Base-by-base conservation (phyloP, 2,888 invertebrate species). In the Philereme vetulata region DNA sequence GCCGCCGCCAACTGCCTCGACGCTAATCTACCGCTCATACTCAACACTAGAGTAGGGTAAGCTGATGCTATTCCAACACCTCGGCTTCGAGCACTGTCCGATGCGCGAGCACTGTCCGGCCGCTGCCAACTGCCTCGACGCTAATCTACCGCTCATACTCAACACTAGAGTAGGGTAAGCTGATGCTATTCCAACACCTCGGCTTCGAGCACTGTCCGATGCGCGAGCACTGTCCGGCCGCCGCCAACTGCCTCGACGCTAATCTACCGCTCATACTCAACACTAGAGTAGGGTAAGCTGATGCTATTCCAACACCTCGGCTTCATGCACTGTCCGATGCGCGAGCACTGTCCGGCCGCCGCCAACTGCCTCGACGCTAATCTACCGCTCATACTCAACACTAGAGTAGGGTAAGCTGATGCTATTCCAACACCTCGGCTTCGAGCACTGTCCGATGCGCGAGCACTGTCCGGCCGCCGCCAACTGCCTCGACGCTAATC, bases 131-230 rank as follows among this genome's bases (percentile, higher is more conserved):
- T n/a, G n/a, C n/a, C n/a, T n/a, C n/a, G n/a, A 35, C 35, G 35
- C 5, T 5, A 35, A 35, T 35, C 35, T 35, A 5, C 35, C 35
- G 35, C 35, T 35, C 35, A 35, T 35, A 35, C 35, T 35, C 35
- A 35, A 35, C 35, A 35, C 35, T 35, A 35, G 35, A 35, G 35
- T 35, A 4, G 35, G 35, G 99, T 66, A 97, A 98, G 84, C 93
- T 98, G 71, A 97, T 99, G 95, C 93, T 99, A 63, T 97, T 98
- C 77, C 98, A 98, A 85, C 98, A 98, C 86, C 92, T 98, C 46
- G 98, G 98, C 60, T 99, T 99, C 88, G 96, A 98, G 57, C 98
- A 98, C 89, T 97, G 97, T 84, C 98, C 98, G 9, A 97, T 98
- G 85, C 93, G 97, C 56, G 98, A 98, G 85, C 97, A 98, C 83